Conservation (phyloP, 1,140 invertebrate species). For the Adoxophyes honmai region DNA sequence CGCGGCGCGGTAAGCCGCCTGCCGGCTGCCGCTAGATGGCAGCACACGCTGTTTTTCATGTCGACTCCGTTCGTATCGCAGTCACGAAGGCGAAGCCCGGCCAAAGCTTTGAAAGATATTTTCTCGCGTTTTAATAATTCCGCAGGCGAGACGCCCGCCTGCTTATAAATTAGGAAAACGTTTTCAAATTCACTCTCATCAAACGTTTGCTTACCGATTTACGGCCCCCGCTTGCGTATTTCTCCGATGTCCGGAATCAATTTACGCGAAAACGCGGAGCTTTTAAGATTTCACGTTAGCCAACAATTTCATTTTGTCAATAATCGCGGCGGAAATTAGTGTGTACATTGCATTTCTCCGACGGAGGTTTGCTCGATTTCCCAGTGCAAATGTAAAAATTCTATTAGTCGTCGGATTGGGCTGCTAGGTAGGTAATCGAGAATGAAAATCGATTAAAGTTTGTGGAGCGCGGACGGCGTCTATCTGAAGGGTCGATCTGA, state of each 20-base stretch:
- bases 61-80: background rate
- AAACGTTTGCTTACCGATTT: conserved; percentile 53
- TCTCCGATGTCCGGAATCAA: conserved; percentile 58
- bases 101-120: conserved; percentile 11
- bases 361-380: conserved; percentile 28
- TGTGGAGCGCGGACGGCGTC: conserved; percentile 26
- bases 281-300: conserved; percentile 47
- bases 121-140: conserved; percentile 39
- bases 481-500: conserved; percentile 41
- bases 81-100: background rate
- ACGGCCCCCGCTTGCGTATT: conserved; percentile 31
- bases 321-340: conserved; percentile 57
- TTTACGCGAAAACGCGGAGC: conserved; percentile 49
- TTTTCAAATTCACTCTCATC: conserved; percentile 57
- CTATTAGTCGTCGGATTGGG: conserved; percentile 43
- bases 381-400: conserved; percentile 51
- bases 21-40: conserved; percentile 49
- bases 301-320: conserved; percentile 32
- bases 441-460: conserved; percentile 54
- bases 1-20: conserved; percentile 21
- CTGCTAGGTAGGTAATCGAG: conserved; percentile 34
- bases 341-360: conserved; percentile 56
- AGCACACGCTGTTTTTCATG: conserved; percentile 22
- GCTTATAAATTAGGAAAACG: conserved; percentile 55
- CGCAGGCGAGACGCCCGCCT: conserved; percentile 24